phyloP scores from a whole-genome alignment of 2,113 vertebrate genomes.

The Chamaea fasciata region DNA sequence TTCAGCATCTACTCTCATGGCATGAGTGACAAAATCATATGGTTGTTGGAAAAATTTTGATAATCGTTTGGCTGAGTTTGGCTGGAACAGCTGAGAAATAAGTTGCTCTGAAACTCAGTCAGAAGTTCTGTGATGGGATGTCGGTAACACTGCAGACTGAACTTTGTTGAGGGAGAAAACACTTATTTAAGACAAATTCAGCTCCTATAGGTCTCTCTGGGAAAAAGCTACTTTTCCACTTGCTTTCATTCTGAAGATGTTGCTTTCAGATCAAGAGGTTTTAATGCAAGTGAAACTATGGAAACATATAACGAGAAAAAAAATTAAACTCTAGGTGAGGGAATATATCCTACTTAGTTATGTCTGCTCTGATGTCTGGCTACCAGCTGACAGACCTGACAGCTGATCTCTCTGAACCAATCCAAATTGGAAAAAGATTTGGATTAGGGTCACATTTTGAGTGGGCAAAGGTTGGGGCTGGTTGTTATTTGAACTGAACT shows the following conservation, averaged over 20 bases:
- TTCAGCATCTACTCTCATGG: background rate
- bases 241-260: background rate
- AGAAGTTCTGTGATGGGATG: background rate
- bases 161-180: background rate
- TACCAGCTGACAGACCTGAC: constrained; percentile 58
- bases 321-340: constrained; percentile 30
- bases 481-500: constrained; percentile 60
- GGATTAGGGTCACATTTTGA: constrained; percentile 58
- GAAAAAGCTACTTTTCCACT: background rate
- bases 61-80: background rate
- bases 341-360: constrained; percentile 53
- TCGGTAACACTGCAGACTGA: background rate
- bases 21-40: background rate
- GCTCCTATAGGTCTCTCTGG: background rate
- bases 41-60: background rate
- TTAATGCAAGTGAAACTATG: background rate
- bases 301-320: background rate
- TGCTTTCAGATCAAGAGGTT: background rate
- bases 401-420: constrained; percentile 63
- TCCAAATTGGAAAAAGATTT: constrained; percentile 55
- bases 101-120: background rate
- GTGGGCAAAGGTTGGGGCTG: constrained; percentile 63
- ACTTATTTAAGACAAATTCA: background rate
- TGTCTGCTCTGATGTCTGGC: constrained; percentile 62
- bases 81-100: background rate